These are phyloP conservation scores for Syngnathus scovelli DNA, from an alignment of 2,113 vertebrate species.

Conservation along the genomic window DNA sequence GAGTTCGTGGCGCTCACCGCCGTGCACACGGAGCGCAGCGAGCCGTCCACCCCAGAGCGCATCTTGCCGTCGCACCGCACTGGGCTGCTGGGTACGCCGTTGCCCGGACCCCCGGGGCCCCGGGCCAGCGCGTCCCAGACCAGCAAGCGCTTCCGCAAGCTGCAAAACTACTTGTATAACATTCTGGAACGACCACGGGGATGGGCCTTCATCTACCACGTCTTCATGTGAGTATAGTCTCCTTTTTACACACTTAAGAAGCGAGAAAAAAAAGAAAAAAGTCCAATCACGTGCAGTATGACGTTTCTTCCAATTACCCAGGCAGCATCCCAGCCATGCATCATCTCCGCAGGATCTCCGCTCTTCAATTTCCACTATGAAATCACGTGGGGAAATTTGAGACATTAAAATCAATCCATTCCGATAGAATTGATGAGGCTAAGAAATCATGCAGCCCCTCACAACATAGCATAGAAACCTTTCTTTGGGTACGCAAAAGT, in stretches of 20 bases:
- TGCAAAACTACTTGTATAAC: constrained; percentile 89
- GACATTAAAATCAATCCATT: constrained; percentile 25
- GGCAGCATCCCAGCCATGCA: constrained; percentile 26
- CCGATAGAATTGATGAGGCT: not conserved
- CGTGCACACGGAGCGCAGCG: constrained; percentile 79
- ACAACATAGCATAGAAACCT: not conserved
- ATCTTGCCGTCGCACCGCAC: constrained; percentile 75
- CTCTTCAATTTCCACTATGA: constrained; percentile 43
- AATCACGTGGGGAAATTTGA: constrained; percentile 8
- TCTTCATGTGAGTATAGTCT: constrained; percentile 81
- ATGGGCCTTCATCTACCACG: constrained; percentile 90
- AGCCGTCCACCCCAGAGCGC: constrained; percentile 74
- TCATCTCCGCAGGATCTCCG: constrained; percentile 47
- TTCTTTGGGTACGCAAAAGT: not conserved
- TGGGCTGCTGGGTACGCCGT: constrained; percentile 81
- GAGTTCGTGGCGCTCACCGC: constrained; percentile 85
- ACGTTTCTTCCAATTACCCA: constrained; percentile 45
- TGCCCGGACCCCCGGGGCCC: constrained; percentile 70
- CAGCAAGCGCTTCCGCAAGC: constrained; percentile 79
- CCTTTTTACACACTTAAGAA: not conserved
- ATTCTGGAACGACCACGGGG: constrained; percentile 86
- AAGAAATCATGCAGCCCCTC: not conserved
- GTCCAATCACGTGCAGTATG: constrained; percentile 14
- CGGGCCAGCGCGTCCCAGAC: constrained; percentile 70
- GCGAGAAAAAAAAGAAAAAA: not conserved